Evolutionary conservation across 2,113 vertebrate species (phyloP).

Genomic region (Erinaceus europaeus): DNA sequence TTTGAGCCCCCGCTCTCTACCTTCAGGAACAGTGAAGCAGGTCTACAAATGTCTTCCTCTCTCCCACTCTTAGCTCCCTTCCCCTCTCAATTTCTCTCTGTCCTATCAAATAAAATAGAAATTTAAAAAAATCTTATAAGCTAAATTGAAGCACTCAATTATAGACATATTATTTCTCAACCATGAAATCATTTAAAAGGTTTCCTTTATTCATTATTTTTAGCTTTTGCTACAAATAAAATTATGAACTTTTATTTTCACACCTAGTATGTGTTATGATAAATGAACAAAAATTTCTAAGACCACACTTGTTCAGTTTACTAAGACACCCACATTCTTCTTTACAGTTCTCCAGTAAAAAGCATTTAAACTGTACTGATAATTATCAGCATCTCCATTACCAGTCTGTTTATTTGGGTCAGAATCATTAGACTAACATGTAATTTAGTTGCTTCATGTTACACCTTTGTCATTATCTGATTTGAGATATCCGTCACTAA

Average conservation of each 20-base stretch:
- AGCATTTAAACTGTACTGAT: constrained; percentile 87
- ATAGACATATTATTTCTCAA: not conserved
- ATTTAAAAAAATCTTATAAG: too few species aligned
- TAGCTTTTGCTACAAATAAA: constrained; percentile 70
- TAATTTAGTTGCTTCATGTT: constrained; percentile 90
- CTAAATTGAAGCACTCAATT: not conserved
- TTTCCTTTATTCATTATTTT: constrained; percentile 39
- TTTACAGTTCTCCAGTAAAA: constrained; percentile 88
- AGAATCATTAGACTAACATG: constrained; percentile 90
- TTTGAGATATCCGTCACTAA: constrained; percentile 89
- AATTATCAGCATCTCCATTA: constrained; percentile 89
- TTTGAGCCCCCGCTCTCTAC: too few species aligned
- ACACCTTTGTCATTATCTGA: constrained; percentile 90
- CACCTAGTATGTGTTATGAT: constrained; percentile 86
- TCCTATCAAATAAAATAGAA: too few species aligned
- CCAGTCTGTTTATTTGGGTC: constrained; percentile 92
- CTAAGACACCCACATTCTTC: constrained; percentile 80
- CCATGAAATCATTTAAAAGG: not conserved
- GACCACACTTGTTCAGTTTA: constrained; percentile 85
- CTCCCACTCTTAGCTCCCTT: too few species aligned
- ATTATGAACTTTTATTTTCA: constrained; percentile 82
- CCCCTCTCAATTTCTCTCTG: too few species aligned
- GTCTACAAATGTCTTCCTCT: too few species aligned
- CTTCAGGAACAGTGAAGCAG: too few species aligned
- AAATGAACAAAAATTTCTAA: constrained; percentile 86